Conservation (phyloP, 2,888 invertebrate genomes). For the Scelioninae gen. 1 region DNA sequence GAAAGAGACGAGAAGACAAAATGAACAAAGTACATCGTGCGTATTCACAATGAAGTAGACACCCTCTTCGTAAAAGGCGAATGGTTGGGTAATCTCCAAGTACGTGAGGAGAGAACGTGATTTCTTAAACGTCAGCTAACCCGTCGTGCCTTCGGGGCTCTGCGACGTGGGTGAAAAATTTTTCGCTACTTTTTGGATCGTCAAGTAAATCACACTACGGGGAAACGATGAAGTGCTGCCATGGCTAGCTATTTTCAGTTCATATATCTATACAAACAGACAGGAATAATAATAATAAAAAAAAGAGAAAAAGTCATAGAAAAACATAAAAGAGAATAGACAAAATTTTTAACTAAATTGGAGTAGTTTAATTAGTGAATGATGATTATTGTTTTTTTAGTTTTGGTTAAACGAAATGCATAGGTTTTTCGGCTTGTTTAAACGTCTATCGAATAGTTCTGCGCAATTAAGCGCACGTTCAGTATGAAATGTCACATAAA, state of each 20-base stretch:
- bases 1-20: conserved; percentile 15
- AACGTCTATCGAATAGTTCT: conserved; percentile 36
- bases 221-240: conserved; percentile 37
- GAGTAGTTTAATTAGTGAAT: not conserved
- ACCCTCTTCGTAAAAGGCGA: conserved; percentile 73
- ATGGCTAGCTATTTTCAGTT: conserved; percentile 1
- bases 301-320: too few species aligned
- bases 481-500: conserved; percentile 43
- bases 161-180: conserved; percentile 75
- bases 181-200: conserved; percentile 68
- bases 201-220: conserved; percentile 37
- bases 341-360: too few species aligned
- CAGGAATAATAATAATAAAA: too few species aligned
- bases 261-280: too few species aligned
- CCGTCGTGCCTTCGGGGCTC: conserved; percentile 66
- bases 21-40: conserved; percentile 72
- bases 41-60: conserved; percentile 80
- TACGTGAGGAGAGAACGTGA: conserved; percentile 82
- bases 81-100: conserved; percentile 76
- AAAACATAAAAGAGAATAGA: too few species aligned
- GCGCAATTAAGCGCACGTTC: conserved; percentile 36
- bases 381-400: conserved; percentile 1
- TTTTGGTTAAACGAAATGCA: not conserved
- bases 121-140: conserved; percentile 79
- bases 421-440: not conserved